phyloP scores from a whole-genome alignment of 2,113 vertebrate genomes.

The Oryzias celebensis region DNA sequence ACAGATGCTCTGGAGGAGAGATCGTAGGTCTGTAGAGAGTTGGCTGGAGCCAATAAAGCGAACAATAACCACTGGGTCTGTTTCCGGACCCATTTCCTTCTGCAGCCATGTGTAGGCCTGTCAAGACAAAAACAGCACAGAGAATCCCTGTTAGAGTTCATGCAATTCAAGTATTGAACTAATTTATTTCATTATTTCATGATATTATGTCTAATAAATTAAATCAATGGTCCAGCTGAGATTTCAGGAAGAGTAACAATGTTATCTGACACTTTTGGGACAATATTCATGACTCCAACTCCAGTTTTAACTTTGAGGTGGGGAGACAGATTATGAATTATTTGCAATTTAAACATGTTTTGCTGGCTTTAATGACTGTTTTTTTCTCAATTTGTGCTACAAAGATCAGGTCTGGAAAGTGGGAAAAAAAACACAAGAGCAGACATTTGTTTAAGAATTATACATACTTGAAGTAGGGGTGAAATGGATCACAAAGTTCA shows the following conservation, averaged over 20 bases:
- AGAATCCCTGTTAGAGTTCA: constrained; percentile 18
- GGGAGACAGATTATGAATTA: background rate
- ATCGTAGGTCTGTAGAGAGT: constrained; percentile 87
- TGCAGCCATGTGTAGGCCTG: constrained; percentile 95
- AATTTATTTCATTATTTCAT: constrained; percentile 31
- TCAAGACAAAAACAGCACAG: constrained; percentile 58
- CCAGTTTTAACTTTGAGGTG: constrained; percentile 13
- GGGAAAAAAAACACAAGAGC: background rate
- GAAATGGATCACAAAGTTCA: too few relatives aligned
- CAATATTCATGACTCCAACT: constrained; percentile 25
- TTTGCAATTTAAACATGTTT: constrained; percentile 12
- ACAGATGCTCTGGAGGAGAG: constrained; percentile 93
- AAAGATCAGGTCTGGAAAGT: too few relatives aligned
- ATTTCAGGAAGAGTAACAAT: constrained; percentile 29
- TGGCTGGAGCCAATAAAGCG: constrained; percentile 92
- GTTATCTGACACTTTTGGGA: constrained; percentile 54
- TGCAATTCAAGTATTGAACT: too few relatives aligned
- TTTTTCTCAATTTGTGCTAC: background rate
- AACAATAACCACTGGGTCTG: constrained; percentile 91
- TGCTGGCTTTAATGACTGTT: too few relatives aligned
- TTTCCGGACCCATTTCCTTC: constrained; percentile 92
- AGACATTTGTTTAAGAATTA: background rate
- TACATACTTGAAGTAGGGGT: too few relatives aligned
- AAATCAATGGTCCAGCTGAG: constrained; percentile 28
- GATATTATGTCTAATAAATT: constrained; percentile 26